phyloP scores from a whole-genome alignment of 2,113 vertebrate genomes.

The Glaucidium brasilianum region DNA sequence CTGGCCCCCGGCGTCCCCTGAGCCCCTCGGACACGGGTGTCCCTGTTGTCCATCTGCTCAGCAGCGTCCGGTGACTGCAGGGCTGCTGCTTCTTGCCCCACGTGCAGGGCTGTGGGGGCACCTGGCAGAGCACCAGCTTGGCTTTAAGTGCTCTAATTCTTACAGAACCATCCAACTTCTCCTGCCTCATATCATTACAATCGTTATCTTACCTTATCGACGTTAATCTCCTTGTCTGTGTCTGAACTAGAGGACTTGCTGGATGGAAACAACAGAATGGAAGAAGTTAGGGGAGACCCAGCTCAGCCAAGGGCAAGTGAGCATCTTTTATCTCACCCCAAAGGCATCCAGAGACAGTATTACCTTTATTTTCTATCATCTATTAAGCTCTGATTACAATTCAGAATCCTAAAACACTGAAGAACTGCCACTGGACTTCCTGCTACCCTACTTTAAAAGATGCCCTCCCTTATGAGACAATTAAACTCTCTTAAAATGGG shows the following conservation, averaged over 20 bases:
- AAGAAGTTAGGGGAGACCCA: not conserved
- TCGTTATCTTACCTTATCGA: not conserved
- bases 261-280: not conserved
- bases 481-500: not conserved
- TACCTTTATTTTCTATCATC: not conserved
- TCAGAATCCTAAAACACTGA: not conserved
- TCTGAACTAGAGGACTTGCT: not conserved
- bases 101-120: not conserved
- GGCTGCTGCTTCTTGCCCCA: not conserved
- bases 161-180: not conserved
- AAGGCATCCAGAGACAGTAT: not conserved
- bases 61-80: rapidly evolving
- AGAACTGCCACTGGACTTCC: not conserved
- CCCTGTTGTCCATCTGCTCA: rapidly evolving
- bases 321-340: not conserved
- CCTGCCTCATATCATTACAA: not conserved
- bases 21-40: rapidly evolving
- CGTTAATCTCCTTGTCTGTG: not conserved
- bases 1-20: rapidly evolving
- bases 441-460: not conserved
- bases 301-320: not conserved
- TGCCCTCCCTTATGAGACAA: rapidly evolving
- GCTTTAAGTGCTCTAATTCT: not conserved
- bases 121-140: not conserved
- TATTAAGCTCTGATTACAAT: not conserved